phyloP scores from a whole-genome alignment of 1,140 invertebrate genomes.

The Leptopilina boulardi region DNA sequence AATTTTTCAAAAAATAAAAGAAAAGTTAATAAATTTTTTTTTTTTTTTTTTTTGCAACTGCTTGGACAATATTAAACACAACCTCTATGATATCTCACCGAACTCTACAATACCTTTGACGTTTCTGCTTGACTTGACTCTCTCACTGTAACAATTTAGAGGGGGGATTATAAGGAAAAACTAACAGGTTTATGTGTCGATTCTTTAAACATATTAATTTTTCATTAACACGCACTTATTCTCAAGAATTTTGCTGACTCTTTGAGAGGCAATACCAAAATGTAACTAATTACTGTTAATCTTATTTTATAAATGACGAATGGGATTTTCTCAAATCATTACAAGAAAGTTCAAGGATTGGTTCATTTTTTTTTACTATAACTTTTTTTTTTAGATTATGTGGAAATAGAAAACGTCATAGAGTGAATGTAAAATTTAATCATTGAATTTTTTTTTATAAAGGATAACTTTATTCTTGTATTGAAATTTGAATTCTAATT shows the following conservation, averaged over 20 bases:
- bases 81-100: slow-evolving; percentile 59
- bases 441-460: too few species aligned
- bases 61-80: slow-evolving; percentile 51
- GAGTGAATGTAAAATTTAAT: too few species aligned
- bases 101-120: slow-evolving; percentile 59
- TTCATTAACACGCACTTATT: background rate
- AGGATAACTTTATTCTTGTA: too few species aligned
- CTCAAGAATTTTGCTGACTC: background rate
- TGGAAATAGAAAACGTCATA: too few species aligned
- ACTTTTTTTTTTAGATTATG: too few species aligned
- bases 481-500: too few species aligned
- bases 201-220: background rate
- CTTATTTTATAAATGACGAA: background rate
- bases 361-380: too few species aligned
- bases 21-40: background rate
- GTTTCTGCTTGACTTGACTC: slow-evolving; percentile 60
- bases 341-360: background rate
- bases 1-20: background rate
- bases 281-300: too few species aligned
- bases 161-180: slow-evolving; percentile 62
- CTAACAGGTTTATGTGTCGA: slow-evolving; percentile 50
- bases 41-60: slow-evolving; percentile 40
- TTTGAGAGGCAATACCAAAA: background rate
- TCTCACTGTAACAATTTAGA: slow-evolving; percentile 54
- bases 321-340: background rate